Evolutionary conservation across 1,140 invertebrate species (phyloP).

Genomic region (Drosophila yakuba): DNA sequence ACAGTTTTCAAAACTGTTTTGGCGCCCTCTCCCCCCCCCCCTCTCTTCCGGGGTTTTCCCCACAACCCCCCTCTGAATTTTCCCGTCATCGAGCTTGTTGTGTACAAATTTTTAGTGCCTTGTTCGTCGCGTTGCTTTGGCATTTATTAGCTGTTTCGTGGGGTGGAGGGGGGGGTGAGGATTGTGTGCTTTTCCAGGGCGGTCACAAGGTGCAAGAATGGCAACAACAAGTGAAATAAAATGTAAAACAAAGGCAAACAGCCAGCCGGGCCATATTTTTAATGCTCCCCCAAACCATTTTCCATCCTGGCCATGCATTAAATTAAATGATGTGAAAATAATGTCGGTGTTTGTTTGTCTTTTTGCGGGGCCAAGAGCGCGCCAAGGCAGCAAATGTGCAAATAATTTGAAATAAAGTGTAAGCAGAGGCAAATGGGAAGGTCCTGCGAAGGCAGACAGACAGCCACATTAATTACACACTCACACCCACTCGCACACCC

Average conservation of each 20-base stretch:
- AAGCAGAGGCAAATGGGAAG: constrained; percentile 55
- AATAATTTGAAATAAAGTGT: constrained; percentile 78
- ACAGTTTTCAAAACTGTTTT: constrained; percentile 66
- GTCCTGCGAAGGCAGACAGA: constrained; percentile 42
- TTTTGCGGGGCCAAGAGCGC: constrained; percentile 10
- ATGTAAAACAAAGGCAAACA: constrained; percentile 77
- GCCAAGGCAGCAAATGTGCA: constrained; percentile 69
- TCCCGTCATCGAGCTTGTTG: constrained; percentile 46
- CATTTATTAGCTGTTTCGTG: constrained; percentile 61
- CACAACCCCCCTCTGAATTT: constrained; percentile 2
- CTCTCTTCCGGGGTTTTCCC: not conserved
- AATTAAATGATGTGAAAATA: constrained; percentile 80
- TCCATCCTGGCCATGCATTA: constrained; percentile 61
- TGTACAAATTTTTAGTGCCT: constrained; percentile 74
- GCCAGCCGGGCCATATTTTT: constrained; percentile 66
- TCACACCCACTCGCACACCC: constrained; percentile 17
- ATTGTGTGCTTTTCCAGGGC: not conserved
- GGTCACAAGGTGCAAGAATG: constrained; percentile 2
- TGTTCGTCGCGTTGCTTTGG: constrained; percentile 61
- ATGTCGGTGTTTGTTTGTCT: constrained; percentile 57
- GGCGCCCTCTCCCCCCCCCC: not conserved
- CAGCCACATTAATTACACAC: constrained; percentile 70
- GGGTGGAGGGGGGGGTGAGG: not conserved
- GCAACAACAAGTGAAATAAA: constrained; percentile 76
- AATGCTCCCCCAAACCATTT: constrained; percentile 23